Conservation (phyloP, 2,888 invertebrate species). For the Pyralis farinalis region DNA sequence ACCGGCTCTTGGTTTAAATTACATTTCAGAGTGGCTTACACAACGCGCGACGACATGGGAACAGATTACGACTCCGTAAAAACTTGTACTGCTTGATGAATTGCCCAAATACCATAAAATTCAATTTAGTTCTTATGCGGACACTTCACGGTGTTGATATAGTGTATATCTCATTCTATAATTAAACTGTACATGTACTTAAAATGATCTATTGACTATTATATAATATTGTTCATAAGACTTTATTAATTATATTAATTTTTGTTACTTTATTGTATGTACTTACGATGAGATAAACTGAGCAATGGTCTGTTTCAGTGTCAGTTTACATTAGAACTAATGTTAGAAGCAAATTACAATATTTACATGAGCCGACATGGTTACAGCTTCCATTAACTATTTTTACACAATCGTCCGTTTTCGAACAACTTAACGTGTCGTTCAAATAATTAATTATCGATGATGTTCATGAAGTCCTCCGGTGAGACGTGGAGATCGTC, state of each 20-base stretch:
- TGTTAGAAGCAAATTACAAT: conserved; percentile 76
- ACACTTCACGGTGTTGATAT: no score
- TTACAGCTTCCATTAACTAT: conserved; percentile 50
- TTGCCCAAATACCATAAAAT: no score
- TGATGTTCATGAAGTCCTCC: conserved; percentile 64
- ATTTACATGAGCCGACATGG: conserved; percentile 68
- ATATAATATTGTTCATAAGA: conserved; percentile 8
- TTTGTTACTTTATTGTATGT: conserved; percentile 5
- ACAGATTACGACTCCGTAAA: no score
- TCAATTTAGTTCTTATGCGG: no score
- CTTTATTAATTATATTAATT: background rate
- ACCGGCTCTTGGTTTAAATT: no score
- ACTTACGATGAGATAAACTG: conserved; percentile 30
- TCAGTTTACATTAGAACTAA: conserved; percentile 61
- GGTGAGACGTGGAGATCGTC: conserved; percentile 53
- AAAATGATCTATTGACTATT: background rate
- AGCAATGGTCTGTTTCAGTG: conserved; percentile 77
- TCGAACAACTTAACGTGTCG: conserved; percentile 18
- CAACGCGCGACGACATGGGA: no score
- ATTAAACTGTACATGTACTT: background rate
- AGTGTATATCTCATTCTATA: no score
- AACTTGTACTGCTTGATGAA: no score
- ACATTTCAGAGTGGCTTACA: no score
- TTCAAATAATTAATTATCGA: conserved; percentile 53
- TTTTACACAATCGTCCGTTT: conserved; percentile 53